A percentile compares a stretch with the other conserved stretches of the same genome.
Evolutionary conservation across 2,797 vertebrate species (phyloP).

Genomic region (Pogoniulus pusillus): DNA sequence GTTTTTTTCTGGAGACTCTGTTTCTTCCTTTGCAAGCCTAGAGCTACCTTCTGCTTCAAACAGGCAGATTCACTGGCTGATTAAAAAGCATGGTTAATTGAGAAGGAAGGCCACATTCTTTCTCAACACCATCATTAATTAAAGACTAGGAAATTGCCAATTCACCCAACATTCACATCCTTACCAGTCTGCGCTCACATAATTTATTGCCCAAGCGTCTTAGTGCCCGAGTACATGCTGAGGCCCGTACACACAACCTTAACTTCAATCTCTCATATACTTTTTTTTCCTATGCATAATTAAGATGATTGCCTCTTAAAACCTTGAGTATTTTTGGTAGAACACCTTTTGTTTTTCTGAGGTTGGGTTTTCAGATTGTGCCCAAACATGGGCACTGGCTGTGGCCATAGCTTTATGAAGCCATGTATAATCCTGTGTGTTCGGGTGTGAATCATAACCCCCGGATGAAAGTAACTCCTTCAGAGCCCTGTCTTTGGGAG

Average conservation of each 20-base stretch:
- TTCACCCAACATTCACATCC: slow-evolving; percentile 59
- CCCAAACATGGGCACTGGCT: slow-evolving; percentile 11
- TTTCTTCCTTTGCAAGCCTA: slow-evolving; percentile 42
- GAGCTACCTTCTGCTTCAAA: slow-evolving; percentile 46
- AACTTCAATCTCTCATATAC: slow-evolving; percentile 23
- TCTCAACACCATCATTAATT: slow-evolving; percentile 66
- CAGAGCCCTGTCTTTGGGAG: background rate
- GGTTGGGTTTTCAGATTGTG: slow-evolving; percentile 26
- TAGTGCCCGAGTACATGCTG: slow-evolving; percentile 38
- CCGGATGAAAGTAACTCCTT: slow-evolving; percentile 39
- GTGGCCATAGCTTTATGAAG: slow-evolving; percentile 22
- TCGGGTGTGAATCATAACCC: slow-evolving; percentile 34
- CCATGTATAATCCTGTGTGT: background rate
- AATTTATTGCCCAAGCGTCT: slow-evolving; percentile 62
- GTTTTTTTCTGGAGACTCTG: background rate
- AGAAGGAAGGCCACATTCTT: slow-evolving; percentile 68
- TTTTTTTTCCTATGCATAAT: slow-evolving; percentile 55
- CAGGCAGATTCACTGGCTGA: slow-evolving; percentile 42
- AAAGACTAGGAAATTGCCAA: slow-evolving; percentile 68
- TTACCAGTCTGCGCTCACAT: slow-evolving; percentile 45
- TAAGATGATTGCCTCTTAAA: slow-evolving; percentile 63
- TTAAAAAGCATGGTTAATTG: slow-evolving; percentile 65
- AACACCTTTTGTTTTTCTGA: slow-evolving; percentile 54
- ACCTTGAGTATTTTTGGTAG: slow-evolving; percentile 53
- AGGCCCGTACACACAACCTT: slow-evolving; percentile 46